Evolutionary conservation across 2,888 invertebrate genomes (phyloP), one percentile per base, ranked within the genome.

Genomic region (Dryococelus australis): DNA sequence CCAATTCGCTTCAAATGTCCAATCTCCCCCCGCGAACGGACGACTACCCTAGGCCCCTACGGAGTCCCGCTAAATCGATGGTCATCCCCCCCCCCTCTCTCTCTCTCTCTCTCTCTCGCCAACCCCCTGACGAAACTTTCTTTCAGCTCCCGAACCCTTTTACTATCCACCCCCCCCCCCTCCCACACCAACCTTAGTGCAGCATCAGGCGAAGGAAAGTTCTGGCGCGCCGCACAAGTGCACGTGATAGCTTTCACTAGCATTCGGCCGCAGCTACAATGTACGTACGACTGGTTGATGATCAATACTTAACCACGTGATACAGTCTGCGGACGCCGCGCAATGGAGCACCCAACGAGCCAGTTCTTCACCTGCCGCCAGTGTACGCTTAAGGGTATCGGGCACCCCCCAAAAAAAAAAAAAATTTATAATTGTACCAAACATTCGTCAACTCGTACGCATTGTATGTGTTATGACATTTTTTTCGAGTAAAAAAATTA

Each of bases 1-100:
- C 83, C 83, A 83, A 43, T 43, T 83, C 83, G 43, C 83, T 83
- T 83, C 35, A 83, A 83, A 83, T 83, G 83, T 83, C 83, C 83
- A 83, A 83, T 83, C 83, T 83, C 83, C 43, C 43, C 27, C 28
- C 27, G 8, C 8, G 26, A 12, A 26, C 83, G 0, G 35, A 10
- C 27, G 26, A n/a, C 35, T 4, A 35, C 83, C 83, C 35, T 10
- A 83, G 43, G 13, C 83, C 83, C 28, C 65, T 24, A 65, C 65
- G 16, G 83, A 83, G 83, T 28, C 24, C 28, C 16, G 83, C 35
- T 43, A 28, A 83, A 83, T 83, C 83, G 28, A 83, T 83, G 83
- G 28, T 83, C 83, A 83, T 83, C 83, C 83, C 26, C 24, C 83
- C 24, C 83, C 16, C 65, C 16, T 20, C 65, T 16, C 65, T n/a